Percentiles rank a stretch among this genome's conserved stretches.
Conservation (phyloP, 2,888 invertebrate species). For the Meteorus cinctellus region DNA sequence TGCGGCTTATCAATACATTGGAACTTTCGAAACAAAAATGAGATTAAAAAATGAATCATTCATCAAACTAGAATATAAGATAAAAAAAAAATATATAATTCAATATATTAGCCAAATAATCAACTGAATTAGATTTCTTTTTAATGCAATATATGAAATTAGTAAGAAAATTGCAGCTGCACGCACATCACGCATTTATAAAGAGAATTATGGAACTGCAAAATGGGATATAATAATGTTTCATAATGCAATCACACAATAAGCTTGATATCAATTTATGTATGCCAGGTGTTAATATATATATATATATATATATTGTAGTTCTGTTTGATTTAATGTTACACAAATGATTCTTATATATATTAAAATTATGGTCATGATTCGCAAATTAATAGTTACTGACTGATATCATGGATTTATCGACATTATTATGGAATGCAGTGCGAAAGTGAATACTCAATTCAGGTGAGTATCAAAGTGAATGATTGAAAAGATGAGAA, state of each 20-base stretch:
- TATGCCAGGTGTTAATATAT: neutral
- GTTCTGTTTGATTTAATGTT: slow-evolving; percentile 1
- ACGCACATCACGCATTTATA: neutral
- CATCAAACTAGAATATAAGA: neutral
- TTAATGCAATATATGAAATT: neutral
- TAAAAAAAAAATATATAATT: neutral
- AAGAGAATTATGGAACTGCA: neutral
- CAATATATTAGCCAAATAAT: neutral
- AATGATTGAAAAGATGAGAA: neutral
- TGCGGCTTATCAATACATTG: slow-evolving; percentile 11
- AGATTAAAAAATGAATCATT: neutral
- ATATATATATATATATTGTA: neutral
- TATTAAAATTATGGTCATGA: slow-evolving; percentile 1
- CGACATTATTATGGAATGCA: neutral
- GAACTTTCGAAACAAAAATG: neutral
- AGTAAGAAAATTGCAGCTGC: neutral
- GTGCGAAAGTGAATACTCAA: neutral
- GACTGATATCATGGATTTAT: neutral
- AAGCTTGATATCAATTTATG: neutral
- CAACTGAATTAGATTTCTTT: neutral
- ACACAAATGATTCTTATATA: neutral
- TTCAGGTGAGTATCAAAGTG: neutral
- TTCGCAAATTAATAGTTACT: slow-evolving; percentile 13
- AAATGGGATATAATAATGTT: neutral
- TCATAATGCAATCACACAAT: neutral